Conservation (phyloP, 2,797 vertebrate genomes). For the Phataginus tetradactyla region DNA sequence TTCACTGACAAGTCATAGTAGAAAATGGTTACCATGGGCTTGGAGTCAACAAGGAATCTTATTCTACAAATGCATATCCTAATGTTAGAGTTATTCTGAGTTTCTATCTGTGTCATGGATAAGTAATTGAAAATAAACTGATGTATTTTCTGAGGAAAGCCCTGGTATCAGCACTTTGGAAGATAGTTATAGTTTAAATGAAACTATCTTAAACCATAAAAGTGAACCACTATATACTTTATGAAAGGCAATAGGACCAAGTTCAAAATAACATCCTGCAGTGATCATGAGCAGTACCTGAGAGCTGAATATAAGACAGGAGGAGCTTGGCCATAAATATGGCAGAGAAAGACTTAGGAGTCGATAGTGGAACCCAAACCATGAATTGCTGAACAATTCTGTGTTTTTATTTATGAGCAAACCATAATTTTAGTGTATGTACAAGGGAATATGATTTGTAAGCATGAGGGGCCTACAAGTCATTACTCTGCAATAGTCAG, state of each 20-base stretch:
- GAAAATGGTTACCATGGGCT: not conserved
- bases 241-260: not conserved
- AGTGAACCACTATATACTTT: not conserved
- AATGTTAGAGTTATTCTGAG: not conserved
- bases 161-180: not conserved
- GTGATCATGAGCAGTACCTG: not conserved
- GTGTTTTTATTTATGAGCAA: slow-evolving; percentile 20
- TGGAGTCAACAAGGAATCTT: not conserved
- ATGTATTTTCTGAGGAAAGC: not conserved
- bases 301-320: not conserved
- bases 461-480: not conserved
- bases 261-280: slow-evolving; percentile 2
- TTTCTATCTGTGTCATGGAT: not conserved
- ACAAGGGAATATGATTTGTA: slow-evolving; percentile 31
- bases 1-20: not conserved
- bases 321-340: not conserved
- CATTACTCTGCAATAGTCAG: slow-evolving; percentile 9
- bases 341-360: not conserved
- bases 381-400: not conserved
- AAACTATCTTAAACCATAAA: slow-evolving; percentile 38
- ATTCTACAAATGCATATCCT: not conserved
- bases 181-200: slow-evolving; percentile 17
- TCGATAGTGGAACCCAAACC: not conserved
- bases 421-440: not conserved
- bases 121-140: slow-evolving; percentile 48